Percentiles rank a stretch among this genome's conserved stretches.
Conservation (phyloP, 2,113 vertebrate species). For the Zeus faber region DNA sequence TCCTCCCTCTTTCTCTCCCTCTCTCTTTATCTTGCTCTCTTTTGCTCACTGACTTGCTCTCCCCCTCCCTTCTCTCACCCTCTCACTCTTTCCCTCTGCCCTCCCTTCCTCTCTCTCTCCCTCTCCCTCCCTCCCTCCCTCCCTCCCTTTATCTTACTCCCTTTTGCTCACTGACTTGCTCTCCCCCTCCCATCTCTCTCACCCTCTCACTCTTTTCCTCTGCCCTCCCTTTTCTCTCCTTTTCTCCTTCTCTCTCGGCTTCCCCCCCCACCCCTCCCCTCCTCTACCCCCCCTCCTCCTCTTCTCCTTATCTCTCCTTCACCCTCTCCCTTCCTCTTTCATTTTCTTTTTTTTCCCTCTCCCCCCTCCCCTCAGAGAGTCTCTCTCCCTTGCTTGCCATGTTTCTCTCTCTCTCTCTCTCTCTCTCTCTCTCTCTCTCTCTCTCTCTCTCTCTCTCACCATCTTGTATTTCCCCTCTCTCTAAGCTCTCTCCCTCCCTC, state of each 20-base stretch:
- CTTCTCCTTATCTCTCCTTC: conserved; percentile 1
- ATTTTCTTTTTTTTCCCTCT: background rate
- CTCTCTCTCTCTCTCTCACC: conserved; percentile 1
- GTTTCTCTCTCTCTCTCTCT: background rate
- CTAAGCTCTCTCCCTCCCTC: conserved; percentile 12
- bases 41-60: conserved; percentile 17
- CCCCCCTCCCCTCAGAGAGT: background rate
- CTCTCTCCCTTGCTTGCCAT: background rate
- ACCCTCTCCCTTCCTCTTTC: background rate
- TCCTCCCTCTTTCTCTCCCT: background rate
- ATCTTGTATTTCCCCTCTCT: background rate
- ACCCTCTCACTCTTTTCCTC: conserved; percentile 2
- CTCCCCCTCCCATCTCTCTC: background rate
- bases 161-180: conserved; percentile 3
- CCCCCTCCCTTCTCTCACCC: background rate
- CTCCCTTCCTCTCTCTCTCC: background rate
- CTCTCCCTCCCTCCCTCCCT: conserved; percentile 5
- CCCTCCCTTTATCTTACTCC: conserved; percentile 18
- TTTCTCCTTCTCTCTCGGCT: background rate
- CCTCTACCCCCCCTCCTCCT: background rate
- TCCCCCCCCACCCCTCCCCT: background rate
- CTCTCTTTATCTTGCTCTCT: background rate
- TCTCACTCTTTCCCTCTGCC: background rate
- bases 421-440: background rate
- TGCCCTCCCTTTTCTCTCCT: background rate